Base-by-base conservation (phyloP, 2,888 invertebrate genomes). In the Agrochola lychnidis region DNA sequence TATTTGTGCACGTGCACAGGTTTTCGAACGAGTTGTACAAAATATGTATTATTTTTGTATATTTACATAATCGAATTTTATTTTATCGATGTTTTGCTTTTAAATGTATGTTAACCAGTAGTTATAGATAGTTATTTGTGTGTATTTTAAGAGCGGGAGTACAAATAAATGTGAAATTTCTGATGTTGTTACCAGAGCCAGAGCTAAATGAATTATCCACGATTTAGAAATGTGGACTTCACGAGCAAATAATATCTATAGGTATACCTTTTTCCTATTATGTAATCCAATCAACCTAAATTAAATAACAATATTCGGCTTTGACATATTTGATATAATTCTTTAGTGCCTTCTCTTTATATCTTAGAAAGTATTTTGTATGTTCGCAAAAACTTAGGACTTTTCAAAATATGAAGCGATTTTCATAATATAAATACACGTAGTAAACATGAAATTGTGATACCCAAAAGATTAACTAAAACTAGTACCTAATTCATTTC, bases 91-190 rank as follows among this genome's bases (percentile, higher is more conserved):
- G 85, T 87, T 82, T 86, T 87, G 85, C 80, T 87, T 87, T 83
- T 72, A 81, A 75, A 53, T 84, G 78, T 81, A 79, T 81, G 72
- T 83, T 86, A 85, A 83, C 67, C 83, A 77, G 79, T 88, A 88
- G 74, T 87, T 82, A 71, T 87, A 87, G 68, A 77, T 87, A 84
- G 78, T 67, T 83, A 70, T 87, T 76, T 79, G 85, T 85, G 86
- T 86, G 82, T 88, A 85, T 87, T 81, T 76, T 77, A 84, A 73
- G 79, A 82, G 84, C 74, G 82, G 86, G 79, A 87, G 88, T 88
- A 88, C 88, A 88, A 88, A 85, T 79, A 77, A 68, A 75, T 79
- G 80, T 84, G 88, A 76, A 62, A 70, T 76, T 72, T 76, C 70
- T 14, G 57, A 73, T 61, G 64, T 81, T 67, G 73, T 53, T 66